A percentile compares a stretch with the other conserved stretches of the same genome.
phyloP scores from a whole-genome alignment of 2,113 vertebrate genomes.

The Pelecanoides urinatrix region DNA sequence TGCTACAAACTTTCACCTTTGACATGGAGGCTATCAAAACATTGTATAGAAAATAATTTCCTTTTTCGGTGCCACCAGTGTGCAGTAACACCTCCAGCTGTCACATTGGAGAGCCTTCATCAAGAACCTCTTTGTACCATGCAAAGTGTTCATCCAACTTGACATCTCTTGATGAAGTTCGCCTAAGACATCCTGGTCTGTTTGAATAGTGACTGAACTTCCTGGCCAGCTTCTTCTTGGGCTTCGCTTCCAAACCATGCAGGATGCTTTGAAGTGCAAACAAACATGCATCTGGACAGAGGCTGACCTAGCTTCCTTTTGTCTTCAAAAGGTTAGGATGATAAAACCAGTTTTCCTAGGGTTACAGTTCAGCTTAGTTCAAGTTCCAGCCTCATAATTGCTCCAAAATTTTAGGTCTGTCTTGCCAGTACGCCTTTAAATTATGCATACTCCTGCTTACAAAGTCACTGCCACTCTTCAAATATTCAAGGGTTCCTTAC shows the following conservation, averaged over 20 bases:
- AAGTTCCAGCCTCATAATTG: not conserved
- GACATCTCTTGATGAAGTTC: not conserved
- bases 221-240: not conserved
- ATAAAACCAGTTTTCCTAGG: not conserved
- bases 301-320: not conserved
- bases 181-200: not conserved
- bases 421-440: slow-evolving; percentile 28
- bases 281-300: not conserved
- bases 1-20: not conserved
- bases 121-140: not conserved
- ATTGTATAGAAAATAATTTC: not conserved
- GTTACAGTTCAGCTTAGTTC: not conserved
- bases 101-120: not conserved
- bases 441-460: slow-evolving; percentile 31
- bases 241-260: not conserved
- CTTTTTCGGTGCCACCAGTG: not conserved
- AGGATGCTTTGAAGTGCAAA: not conserved
- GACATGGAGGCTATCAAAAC: not conserved
- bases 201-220: not conserved
- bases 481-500: slow-evolving; percentile 43
- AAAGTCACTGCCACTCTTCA: slow-evolving; percentile 6
- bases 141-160: not conserved
- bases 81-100: not conserved
- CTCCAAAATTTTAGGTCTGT: slow-evolving; percentile 12
- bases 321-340: not conserved